These are phyloP conservation scores for Manis crassicaudata DNA, from an alignment of 2,797 vertebrate species.

Conservation along the genomic window DNA sequence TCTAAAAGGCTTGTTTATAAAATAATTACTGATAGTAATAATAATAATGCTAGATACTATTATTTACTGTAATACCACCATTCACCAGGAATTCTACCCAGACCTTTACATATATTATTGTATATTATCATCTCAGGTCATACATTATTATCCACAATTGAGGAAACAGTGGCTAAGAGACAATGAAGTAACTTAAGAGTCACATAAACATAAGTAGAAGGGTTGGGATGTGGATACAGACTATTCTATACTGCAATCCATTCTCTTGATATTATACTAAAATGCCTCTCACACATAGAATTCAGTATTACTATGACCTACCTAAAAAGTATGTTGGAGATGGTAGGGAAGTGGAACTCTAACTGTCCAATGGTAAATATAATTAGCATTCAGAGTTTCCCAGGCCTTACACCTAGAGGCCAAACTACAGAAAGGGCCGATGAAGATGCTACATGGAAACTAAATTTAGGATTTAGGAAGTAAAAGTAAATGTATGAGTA, in stretches of 20 bases:
- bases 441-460: background rate
- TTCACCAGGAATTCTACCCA: background rate
- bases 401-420: background rate
- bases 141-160: background rate
- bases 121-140: background rate
- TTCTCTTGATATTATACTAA: background rate
- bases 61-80: background rate
- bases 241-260: background rate
- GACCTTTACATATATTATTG: background rate
- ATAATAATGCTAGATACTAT: background rate
- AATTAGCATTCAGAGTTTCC: background rate
- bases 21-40: background rate
- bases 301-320: background rate
- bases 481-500: background rate
- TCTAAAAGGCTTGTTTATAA: background rate
- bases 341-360: background rate
- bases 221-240: background rate
- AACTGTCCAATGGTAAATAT: slow-evolving; percentile 32
- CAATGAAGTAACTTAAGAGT: background rate
- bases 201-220: background rate
- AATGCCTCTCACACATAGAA: background rate
- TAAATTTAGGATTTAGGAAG: slow-evolving; percentile 29
- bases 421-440: background rate
- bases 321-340: background rate
- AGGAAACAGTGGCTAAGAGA: background rate